These are phyloP conservation scores for Barnardius zonarius DNA, from an alignment of 2,113 vertebrate genomes.

Conservation along the genomic window DNA sequence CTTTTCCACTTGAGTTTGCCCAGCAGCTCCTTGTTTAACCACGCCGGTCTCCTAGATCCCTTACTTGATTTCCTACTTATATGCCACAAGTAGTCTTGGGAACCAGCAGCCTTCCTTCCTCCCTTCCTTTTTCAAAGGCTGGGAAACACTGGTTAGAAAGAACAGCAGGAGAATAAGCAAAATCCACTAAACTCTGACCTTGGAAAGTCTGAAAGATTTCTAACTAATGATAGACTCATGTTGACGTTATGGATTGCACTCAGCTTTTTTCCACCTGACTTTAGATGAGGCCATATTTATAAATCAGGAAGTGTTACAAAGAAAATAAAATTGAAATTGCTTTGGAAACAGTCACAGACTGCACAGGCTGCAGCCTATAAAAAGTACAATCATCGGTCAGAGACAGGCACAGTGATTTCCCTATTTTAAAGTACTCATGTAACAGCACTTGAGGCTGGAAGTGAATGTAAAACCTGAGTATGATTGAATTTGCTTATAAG, in stretches of 20 bases:
- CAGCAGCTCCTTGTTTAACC: too few relatives aligned
- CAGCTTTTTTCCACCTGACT: neutral
- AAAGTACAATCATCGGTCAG: neutral
- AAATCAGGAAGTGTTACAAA: neutral
- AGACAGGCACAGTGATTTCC: neutral
- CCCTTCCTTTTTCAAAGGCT: neutral
- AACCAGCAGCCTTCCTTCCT: neutral
- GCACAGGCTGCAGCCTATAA: neutral
- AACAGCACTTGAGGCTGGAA: neutral
- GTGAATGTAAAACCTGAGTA: neutral
- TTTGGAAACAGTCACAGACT: neutral
- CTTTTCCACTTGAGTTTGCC: too few relatives aligned
- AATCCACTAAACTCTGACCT: neutral
- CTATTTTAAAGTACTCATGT: neutral
- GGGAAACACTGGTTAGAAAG: neutral
- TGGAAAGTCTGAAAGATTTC: neutral
- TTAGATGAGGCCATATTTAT: neutral
- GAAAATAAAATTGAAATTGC: neutral
- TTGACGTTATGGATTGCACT: neutral
- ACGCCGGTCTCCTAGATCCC: too few relatives aligned
- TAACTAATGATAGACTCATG: neutral
- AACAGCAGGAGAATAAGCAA: neutral
- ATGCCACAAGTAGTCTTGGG: rapidly evolving
- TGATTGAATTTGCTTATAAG: neutral
- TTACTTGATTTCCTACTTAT: too few relatives aligned